Conservation (phyloP, 2,113 vertebrate species). For the Lates calcarifer region DNA sequence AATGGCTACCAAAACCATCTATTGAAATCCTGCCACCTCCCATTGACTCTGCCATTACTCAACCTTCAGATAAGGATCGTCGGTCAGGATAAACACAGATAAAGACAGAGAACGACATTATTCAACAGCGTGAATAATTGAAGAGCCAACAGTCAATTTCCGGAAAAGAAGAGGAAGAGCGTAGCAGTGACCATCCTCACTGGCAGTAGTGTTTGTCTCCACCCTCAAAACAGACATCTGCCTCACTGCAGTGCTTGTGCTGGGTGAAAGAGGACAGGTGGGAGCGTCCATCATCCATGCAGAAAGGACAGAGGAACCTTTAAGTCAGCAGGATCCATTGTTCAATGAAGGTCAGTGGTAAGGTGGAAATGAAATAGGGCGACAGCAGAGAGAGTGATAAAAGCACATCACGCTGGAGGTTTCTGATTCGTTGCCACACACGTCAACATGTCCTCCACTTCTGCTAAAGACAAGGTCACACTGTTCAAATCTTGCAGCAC, state of each 20-base stretch:
- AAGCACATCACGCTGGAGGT: constrained; percentile 77
- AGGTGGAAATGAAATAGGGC: constrained; percentile 83
- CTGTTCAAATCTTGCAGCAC: neutral
- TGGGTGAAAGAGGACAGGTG: constrained; percentile 60
- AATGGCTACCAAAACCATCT: neutral
- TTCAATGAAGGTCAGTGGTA: constrained; percentile 84
- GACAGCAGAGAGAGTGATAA: constrained; percentile 77
- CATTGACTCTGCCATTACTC: constrained; percentile 64
- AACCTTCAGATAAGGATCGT: constrained; percentile 70
- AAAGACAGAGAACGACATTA: constrained; percentile 57
- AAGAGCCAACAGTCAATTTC: constrained; percentile 59
- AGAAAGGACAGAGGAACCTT: constrained; percentile 81
- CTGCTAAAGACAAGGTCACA: constrained; percentile 56
- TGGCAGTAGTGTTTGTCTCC: neutral
- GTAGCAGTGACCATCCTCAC: constrained; percentile 28
- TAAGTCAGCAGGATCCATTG: constrained; percentile 82
- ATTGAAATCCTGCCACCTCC: constrained; percentile 57
- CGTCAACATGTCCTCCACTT: constrained; percentile 50
- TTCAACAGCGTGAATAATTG: constrained; percentile 70
- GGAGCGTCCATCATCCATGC: constrained; percentile 76
- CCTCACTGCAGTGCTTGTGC: constrained; percentile 44
- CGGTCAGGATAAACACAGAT: constrained; percentile 45
- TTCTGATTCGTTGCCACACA: constrained; percentile 73
- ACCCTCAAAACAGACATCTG: constrained; percentile 21
- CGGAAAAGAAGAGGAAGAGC: constrained; percentile 23